phyloP scores from a whole-genome alignment of 2,888 invertebrate species.

The Lycophotia porphyrea region DNA sequence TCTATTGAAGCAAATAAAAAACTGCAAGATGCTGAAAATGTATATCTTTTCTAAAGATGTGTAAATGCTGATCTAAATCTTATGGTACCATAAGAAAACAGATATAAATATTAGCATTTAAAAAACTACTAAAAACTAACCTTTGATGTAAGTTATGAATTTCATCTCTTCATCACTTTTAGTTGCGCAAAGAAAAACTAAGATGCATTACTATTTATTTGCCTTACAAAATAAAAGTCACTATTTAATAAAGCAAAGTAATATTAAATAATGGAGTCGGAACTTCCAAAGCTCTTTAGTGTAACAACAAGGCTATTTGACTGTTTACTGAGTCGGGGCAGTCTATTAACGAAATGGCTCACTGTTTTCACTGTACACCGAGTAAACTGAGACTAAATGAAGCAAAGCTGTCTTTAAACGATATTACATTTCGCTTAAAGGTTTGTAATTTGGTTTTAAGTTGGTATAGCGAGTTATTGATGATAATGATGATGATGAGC shows the following conservation, averaged over 20 bases:
- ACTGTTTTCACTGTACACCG: slow-evolving; percentile 41
- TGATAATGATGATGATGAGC: neutral
- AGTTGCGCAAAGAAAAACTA: neutral
- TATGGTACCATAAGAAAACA: neutral
- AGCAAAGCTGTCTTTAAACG: slow-evolving; percentile 29
- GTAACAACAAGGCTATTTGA: slow-evolving; percentile 36
- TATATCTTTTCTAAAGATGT: neutral
- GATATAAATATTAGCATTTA: neutral
- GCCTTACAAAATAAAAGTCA: neutral
- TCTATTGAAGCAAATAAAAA: neutral
- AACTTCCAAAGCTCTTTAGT: slow-evolving; percentile 31
- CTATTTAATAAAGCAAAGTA: slow-evolving; percentile 16
- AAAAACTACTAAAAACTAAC: neutral
- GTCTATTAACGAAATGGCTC: slow-evolving; percentile 53
- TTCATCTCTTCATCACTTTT: neutral
- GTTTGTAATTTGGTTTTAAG: neutral
- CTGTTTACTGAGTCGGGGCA: slow-evolving; percentile 43
- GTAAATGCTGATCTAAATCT: neutral
- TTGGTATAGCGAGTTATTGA: neutral
- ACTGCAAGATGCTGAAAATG: neutral
- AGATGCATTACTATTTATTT: neutral
- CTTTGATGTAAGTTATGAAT: neutral
- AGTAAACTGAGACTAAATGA: slow-evolving; percentile 36
- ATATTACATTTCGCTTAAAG: neutral
- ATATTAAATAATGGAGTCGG: slow-evolving; percentile 18